Evolutionary conservation across 2,888 invertebrate species (phyloP).

Genomic region (Rhogogaster chlorosoma): DNA sequence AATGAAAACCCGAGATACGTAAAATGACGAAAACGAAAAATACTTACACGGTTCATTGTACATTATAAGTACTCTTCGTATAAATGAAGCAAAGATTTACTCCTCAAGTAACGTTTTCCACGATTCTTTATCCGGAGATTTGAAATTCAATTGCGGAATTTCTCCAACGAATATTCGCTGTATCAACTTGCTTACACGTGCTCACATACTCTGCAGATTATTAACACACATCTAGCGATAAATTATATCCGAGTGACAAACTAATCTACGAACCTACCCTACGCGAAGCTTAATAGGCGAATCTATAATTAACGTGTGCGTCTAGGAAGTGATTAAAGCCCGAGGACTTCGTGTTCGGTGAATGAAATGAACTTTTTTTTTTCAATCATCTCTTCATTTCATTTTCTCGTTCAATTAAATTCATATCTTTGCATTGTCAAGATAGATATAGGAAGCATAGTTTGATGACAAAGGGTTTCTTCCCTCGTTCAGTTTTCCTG

Average conservation of each 20-base stretch:
- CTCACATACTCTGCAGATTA: background rate
- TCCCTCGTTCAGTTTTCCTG: background rate
- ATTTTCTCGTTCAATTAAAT: background rate
- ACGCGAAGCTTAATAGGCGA: constrained; percentile 3
- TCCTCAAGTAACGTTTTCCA: background rate
- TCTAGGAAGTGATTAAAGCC: constrained; percentile 30
- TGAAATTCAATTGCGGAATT: background rate
- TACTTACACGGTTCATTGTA: background rate
- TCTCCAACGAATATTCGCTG: background rate
- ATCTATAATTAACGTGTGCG: constrained; percentile 30
- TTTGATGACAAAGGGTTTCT: background rate
- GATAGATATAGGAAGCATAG: background rate
- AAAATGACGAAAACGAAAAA: background rate
- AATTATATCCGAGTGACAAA: constrained; percentile 31
- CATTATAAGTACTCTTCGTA: background rate
- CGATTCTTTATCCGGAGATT: background rate
- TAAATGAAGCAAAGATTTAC: background rate
- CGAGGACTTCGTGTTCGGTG: background rate
- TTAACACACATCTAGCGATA: background rate
- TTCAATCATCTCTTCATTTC: background rate
- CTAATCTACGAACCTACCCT: constrained; percentile 28
- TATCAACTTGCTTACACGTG: background rate
- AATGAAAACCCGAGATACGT: background rate
- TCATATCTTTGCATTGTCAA: background rate
- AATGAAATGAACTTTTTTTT: background rate